Conservation (phyloP, 2,113 vertebrate species). For the Hyaena hyaena region DNA sequence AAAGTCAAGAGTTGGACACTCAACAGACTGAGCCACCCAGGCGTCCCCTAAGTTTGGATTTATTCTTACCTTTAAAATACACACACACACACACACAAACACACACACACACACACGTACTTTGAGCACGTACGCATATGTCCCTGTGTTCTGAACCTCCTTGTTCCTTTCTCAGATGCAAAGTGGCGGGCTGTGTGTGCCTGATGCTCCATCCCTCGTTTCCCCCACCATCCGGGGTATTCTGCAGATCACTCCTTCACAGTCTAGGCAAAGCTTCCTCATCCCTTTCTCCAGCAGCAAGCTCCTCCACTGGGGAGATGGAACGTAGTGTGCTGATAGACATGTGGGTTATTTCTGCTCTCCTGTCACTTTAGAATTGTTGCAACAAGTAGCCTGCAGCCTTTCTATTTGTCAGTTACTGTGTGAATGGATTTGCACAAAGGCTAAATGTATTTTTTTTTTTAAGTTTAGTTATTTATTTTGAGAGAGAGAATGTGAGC, state of each 20-base stretch:
- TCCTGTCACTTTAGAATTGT: neutral
- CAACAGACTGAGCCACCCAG: too few species aligned
- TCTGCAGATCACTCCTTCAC: neutral
- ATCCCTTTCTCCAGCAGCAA: fast-evolving
- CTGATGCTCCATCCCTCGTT: neutral
- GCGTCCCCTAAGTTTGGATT: neutral
- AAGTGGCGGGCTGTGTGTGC: fast-evolving
- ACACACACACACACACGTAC: too few species aligned
- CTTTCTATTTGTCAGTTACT: neutral
- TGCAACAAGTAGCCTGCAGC: neutral
- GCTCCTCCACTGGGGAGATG: fast-evolving
- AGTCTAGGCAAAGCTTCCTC: fast-evolving
- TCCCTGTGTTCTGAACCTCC: fast-evolving
- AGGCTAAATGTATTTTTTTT: neutral
- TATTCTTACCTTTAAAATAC: neutral
- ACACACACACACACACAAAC: too few species aligned
- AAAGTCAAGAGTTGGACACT: too few species aligned
- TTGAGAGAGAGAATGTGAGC: neutral
- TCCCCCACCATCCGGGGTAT: fast-evolving
- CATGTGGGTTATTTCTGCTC: neutral
- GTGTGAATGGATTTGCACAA: neutral
- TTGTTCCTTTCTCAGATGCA: neutral
- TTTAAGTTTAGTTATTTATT: too few species aligned
- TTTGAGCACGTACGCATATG: fast-evolving
- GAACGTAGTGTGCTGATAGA: neutral